Percentiles rank a stretch among this genome's conserved stretches.
Conservation (phyloP, 2,888 invertebrate genomes). For the Ochropleura leucogaster region DNA sequence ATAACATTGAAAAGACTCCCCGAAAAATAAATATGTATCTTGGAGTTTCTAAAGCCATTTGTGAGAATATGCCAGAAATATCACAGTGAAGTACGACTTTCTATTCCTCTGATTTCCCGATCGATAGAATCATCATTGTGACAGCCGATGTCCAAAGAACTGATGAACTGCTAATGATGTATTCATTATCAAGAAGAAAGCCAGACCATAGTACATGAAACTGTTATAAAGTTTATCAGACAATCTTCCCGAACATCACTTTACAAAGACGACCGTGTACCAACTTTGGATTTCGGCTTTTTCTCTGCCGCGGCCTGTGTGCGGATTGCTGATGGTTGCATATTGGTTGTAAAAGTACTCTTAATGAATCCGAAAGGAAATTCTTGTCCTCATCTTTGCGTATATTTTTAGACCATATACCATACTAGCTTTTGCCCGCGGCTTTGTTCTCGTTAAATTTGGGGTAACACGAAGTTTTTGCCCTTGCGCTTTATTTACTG, state of each 20-base stretch:
- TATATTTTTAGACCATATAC: too few species aligned
- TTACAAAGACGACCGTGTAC: neutral
- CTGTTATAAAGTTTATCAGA: neutral
- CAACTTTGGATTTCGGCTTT: neutral
- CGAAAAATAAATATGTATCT: constrained; percentile 5
- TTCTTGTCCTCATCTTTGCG: too few species aligned
- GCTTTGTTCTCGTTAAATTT: too few species aligned
- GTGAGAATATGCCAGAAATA: neutral
- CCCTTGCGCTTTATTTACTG: too few species aligned
- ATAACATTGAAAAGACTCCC: constrained; percentile 38
- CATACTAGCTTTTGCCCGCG: too few species aligned
- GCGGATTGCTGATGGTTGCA: neutral
- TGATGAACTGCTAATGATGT: neutral
- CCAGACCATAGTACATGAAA: neutral
- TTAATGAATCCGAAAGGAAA: too few species aligned
- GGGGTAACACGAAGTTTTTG: too few species aligned
- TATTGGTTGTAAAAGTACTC: too few species aligned
- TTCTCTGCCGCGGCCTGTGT: neutral
- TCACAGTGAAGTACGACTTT: neutral
- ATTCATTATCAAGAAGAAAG: neutral
- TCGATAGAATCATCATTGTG: neutral
- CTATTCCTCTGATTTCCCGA: neutral
- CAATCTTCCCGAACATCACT: neutral
- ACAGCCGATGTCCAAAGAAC: neutral
- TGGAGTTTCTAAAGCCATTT: neutral